phyloP scores from a whole-genome alignment of 1,140 invertebrate genomes.

The Campoletis sonorensis region DNA sequence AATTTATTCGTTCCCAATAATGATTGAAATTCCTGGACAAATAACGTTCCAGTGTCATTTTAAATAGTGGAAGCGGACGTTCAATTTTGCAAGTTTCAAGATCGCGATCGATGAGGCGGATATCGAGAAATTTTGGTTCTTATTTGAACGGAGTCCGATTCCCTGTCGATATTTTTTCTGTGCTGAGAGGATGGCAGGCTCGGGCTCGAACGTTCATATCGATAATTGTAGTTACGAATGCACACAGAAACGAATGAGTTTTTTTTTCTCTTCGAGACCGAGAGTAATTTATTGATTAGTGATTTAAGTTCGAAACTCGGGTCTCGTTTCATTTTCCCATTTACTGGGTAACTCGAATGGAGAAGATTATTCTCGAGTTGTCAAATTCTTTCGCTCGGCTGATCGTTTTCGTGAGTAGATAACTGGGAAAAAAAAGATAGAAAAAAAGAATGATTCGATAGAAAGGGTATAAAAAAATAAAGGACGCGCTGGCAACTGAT shows the following conservation, averaged over 20 bases:
- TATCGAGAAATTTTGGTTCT: background rate
- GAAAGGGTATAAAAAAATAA: too few relatives aligned
- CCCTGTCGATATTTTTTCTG: background rate
- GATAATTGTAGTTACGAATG: too few relatives aligned
- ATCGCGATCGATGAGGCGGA: background rate
- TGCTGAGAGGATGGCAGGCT: background rate
- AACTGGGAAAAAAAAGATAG: background rate
- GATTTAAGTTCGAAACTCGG: background rate
- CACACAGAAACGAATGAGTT: background rate
- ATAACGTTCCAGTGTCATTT: background rate
- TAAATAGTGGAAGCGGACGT: background rate
- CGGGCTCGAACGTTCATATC: too few relatives aligned
- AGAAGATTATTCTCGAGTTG: conserved; percentile 13
- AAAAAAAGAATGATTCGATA: background rate
- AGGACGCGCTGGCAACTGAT: background rate
- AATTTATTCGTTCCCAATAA: background rate
- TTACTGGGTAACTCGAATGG: background rate
- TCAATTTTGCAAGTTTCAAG: background rate
- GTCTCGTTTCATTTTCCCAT: background rate
- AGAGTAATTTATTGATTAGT: background rate
- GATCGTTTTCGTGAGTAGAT: background rate
- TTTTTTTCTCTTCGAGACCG: background rate
- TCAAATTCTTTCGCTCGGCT: conserved; percentile 38
- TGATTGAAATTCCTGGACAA: background rate
- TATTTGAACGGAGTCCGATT: background rate